phyloP scores from a whole-genome alignment of 2,888 invertebrate species.

The Drosophila tripunctata region DNA sequence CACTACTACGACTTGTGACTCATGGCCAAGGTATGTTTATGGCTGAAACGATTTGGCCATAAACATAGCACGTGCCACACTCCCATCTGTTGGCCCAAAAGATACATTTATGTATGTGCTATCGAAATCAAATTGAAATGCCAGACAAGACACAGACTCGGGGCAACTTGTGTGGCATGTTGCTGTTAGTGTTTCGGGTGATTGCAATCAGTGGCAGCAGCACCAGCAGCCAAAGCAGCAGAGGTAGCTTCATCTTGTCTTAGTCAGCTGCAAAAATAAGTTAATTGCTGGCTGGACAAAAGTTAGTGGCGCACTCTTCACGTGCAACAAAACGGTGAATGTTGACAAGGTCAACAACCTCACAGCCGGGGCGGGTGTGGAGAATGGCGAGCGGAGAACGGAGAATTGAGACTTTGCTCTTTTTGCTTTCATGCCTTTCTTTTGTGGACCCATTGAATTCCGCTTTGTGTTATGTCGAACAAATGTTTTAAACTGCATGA shows the following conservation, averaged over 20 bases:
- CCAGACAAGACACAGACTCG: constrained; percentile 7
- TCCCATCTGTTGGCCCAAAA: constrained; percentile 9
- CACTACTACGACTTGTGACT: constrained; percentile 2
- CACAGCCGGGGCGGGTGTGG: constrained; percentile 3
- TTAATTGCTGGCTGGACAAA: constrained; percentile 62
- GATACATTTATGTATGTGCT: constrained; percentile 8
- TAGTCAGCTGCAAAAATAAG: constrained; percentile 71
- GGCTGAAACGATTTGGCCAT: constrained; percentile 19
- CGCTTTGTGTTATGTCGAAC: constrained; percentile 70
- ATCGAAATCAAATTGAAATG: constrained; percentile 21
- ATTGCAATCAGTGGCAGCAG: constrained; percentile 67
- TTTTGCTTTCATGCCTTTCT: constrained; percentile 58
- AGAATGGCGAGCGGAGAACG: constrained; percentile 47
- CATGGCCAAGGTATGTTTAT: constrained; percentile 13
- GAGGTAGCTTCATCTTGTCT: constrained; percentile 49
- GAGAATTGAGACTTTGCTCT: constrained; percentile 60
- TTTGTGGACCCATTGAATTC: constrained; percentile 57
- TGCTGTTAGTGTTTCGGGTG: constrained; percentile 17
- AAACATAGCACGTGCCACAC: constrained; percentile 39
- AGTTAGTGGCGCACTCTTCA: constrained; percentile 31
- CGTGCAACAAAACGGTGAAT: constrained; percentile 9
- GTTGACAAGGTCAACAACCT: constrained; percentile 70
- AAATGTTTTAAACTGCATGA: constrained; percentile 80
- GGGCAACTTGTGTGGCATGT: constrained; percentile 65
- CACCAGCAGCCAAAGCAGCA: background rate